These are phyloP conservation scores for Rhizomys pruinosus DNA, from an alignment of 2,113 vertebrate genomes.

Conservation along the genomic window DNA sequence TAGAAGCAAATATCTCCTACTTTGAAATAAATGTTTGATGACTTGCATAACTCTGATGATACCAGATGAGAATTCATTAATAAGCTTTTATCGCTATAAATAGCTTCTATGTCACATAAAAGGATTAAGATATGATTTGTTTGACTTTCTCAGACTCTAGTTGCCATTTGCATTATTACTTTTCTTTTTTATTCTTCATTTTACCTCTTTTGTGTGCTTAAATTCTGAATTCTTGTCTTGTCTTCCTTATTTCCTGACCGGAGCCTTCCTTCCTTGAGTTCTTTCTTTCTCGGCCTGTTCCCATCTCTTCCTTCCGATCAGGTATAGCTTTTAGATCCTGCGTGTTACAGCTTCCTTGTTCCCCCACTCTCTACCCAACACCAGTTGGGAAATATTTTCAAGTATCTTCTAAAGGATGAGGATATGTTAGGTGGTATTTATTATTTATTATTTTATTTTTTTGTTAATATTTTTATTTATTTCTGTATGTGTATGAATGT, in stretches of 20 bases:
- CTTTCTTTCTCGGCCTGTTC: background rate
- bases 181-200: background rate
- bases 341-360: background rate
- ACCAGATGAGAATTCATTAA: background rate
- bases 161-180: background rate
- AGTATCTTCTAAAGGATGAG: background rate
- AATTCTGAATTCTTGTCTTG: background rate
- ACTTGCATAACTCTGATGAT: background rate
- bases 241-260: too few relatives aligned
- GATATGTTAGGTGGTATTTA: background rate
- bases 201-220: background rate
- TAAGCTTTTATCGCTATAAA: background rate
- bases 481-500: too few relatives aligned
- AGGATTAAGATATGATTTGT: background rate
- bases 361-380: background rate
- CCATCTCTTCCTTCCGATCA: background rate
- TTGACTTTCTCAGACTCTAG: background rate
- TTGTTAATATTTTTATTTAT: too few relatives aligned
- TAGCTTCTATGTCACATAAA: background rate
- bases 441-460: too few relatives aligned
- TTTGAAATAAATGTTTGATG: background rate
- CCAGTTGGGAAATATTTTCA: background rate
- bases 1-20: background rate
- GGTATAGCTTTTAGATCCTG: background rate
- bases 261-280: too few relatives aligned